Evolutionary conservation across 2,888 invertebrate genomes (phyloP).

Genomic region (Aromia moschata): DNA sequence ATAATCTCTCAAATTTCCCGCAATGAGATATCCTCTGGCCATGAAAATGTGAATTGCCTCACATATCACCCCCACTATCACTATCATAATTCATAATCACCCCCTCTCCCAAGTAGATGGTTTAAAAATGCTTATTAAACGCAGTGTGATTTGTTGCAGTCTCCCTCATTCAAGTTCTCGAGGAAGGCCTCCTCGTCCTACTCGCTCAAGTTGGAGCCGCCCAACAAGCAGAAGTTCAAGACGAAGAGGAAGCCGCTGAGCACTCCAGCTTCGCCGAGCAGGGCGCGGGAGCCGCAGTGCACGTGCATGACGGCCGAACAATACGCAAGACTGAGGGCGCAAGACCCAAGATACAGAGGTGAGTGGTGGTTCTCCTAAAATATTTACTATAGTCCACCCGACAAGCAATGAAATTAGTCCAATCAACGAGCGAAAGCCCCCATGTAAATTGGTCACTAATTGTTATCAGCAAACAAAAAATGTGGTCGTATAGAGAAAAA

Average conservation of each 20-base stretch:
- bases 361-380: slow-evolving; percentile 38
- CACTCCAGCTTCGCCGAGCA: slow-evolving; percentile 91
- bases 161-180: slow-evolving; percentile 97
- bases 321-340: slow-evolving; percentile 83
- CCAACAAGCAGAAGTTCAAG: slow-evolving; percentile 86
- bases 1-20: no score
- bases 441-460: no score
- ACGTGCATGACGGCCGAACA: slow-evolving; percentile 96
- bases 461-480: no score
- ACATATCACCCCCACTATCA: no score
- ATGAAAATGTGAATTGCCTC: no score
- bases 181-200: slow-evolving; percentile 97
- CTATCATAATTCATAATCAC: slow-evolving; percentile 15
- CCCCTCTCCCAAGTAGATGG: slow-evolving; percentile 26
- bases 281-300: slow-evolving; percentile 87
- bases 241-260: slow-evolving; percentile 79
- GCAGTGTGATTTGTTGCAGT: slow-evolving; percentile 81
- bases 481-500: no score
- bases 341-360: slow-evolving; percentile 83
- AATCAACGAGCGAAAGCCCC: no score
- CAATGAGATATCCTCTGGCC: no score
- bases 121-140: slow-evolving; percentile 59
- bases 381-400: no score
- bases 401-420: no score
- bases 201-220: slow-evolving; percentile 92